Conservation (phyloP, 2,113 vertebrate genomes). For the Cyanoramphus novaezelandiae region DNA sequence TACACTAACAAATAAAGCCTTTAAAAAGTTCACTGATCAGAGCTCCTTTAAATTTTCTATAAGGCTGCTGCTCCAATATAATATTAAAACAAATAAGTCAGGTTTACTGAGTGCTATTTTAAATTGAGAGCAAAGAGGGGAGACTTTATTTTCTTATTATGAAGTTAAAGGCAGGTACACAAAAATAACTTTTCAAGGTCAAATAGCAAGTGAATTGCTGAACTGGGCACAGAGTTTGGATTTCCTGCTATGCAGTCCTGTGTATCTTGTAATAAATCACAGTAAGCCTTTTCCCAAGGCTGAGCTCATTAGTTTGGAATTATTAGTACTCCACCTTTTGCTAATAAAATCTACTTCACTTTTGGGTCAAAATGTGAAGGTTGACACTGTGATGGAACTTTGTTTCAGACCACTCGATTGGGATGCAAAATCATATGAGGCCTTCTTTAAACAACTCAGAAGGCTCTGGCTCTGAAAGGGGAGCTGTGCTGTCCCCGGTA, state of each 20-base stretch:
- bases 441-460: neutral
- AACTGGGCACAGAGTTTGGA: neutral
- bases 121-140: neutral
- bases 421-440: neutral
- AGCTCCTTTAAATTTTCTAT: conserved; percentile 26
- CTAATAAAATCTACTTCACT: neutral
- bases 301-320: neutral
- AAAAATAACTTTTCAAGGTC: neutral
- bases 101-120: neutral
- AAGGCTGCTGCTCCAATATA: neutral
- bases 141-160: neutral
- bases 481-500: neutral
- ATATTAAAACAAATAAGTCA: neutral
- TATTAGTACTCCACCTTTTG: neutral
- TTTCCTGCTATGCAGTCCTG: neutral
- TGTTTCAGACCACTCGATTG: neutral
- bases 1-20: conserved; percentile 23
- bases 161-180: neutral
- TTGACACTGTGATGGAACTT: neutral
- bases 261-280: neutral
- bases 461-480: neutral
- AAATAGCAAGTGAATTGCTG: neutral
- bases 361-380: neutral
- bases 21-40: conserved; percentile 25
- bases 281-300: neutral